These are phyloP conservation scores for Tetragnatha versicolor DNA, from an alignment of 1,140 invertebrate species.

Conservation along the genomic window DNA sequence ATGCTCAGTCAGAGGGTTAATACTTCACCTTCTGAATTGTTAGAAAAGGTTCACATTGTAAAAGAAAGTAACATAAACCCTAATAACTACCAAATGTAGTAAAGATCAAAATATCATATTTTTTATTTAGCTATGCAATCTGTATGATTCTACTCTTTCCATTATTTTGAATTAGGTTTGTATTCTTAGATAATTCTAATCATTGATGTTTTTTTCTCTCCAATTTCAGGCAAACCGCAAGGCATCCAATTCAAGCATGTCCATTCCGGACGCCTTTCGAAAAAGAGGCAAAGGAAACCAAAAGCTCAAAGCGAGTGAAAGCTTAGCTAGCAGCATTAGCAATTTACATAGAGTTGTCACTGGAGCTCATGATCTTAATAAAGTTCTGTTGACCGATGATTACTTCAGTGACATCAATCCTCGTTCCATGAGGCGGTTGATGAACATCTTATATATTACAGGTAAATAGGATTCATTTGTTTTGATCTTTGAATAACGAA, in stretches of 20 bases:
- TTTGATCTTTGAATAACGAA: too few species aligned
- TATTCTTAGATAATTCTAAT: too few species aligned
- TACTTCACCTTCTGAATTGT: too few species aligned
- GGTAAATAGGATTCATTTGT: constrained; percentile 69
- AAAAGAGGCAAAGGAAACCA: constrained; percentile 56
- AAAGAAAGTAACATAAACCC: too few species aligned
- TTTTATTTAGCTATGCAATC: too few species aligned
- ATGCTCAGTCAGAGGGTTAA: too few species aligned
- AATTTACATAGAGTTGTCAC: constrained; percentile 65
- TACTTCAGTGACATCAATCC: constrained; percentile 98
- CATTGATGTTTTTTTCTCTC: too few species aligned
- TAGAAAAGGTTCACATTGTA: too few species aligned
- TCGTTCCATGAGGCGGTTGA: constrained; percentile 90
- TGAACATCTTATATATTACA: constrained; percentile 97
- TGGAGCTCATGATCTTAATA: constrained; percentile 61
- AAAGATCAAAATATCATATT: too few species aligned
- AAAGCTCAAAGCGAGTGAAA: constrained; percentile 72
- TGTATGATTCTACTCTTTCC: too few species aligned
- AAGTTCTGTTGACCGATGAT: constrained; percentile 86
- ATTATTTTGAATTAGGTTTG: too few species aligned
- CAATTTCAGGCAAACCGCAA: constrained; percentile 69
- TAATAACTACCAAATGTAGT: too few species aligned
- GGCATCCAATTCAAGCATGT: constrained; percentile 77
- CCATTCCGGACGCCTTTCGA: constrained; percentile 56
- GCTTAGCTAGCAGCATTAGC: constrained; percentile 86